Evolutionary conservation across 2,888 invertebrate species (phyloP).

Genomic region (Gryllus longicercus): DNA sequence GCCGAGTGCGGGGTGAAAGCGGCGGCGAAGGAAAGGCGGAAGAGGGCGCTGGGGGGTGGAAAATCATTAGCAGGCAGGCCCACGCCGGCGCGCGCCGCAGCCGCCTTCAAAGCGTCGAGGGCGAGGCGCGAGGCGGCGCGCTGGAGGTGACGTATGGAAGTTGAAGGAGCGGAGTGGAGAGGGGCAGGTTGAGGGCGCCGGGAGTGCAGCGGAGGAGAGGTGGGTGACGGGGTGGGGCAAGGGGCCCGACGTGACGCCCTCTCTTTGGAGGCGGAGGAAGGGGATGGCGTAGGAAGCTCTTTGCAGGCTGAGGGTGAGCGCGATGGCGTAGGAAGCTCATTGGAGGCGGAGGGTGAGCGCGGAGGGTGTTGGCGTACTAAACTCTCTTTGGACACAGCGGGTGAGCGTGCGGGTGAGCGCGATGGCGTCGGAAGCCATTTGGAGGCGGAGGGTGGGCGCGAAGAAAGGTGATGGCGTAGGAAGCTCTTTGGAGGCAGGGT

Average conservation of each 20-base stretch:
- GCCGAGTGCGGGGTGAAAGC: constrained; percentile 17
- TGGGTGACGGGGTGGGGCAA: neutral
- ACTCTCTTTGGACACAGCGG: too few species aligned
- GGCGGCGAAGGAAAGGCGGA: neutral
- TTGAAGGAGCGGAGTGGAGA: neutral
- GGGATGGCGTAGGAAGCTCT: too few species aligned
- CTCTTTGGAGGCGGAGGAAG: neutral
- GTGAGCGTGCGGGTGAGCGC: too few species aligned
- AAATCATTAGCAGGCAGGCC: constrained; percentile 25
- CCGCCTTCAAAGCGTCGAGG: neutral
- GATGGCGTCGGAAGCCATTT: too few species aligned
- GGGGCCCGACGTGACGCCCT: neutral
- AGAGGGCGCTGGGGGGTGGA: neutral
- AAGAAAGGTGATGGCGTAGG: too few species aligned
- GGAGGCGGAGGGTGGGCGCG: too few species aligned
- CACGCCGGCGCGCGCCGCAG: neutral
- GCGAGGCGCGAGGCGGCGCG: neutral
- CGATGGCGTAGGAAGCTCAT: too few species aligned
- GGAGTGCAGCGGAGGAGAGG: neutral
- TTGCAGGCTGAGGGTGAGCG: too few species aligned
- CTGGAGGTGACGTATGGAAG: constrained; percentile 17
- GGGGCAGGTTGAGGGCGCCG: neutral
- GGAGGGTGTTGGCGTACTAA: too few species aligned
- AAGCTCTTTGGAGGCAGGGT: too few species aligned
- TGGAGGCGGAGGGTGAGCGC: too few species aligned